Percentiles rank a stretch among this genome's conserved stretches.
Conservation (phyloP, 2,797 vertebrate genomes). For the Gouania willdenowi region DNA sequence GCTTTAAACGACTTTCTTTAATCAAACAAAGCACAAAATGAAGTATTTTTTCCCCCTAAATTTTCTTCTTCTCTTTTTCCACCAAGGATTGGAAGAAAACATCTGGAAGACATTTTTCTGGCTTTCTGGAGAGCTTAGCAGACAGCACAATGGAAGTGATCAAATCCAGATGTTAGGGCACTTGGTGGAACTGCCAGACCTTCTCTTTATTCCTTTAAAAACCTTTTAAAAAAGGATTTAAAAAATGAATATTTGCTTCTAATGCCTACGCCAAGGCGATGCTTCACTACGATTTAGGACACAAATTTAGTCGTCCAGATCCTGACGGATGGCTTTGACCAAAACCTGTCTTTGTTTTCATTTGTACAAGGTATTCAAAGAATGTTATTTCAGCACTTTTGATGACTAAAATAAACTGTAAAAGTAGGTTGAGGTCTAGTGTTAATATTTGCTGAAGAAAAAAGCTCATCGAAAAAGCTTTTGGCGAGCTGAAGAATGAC, state of each 20-base stretch:
- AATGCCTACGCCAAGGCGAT: slow-evolving; percentile 2
- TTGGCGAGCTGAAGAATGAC: slow-evolving; percentile 47
- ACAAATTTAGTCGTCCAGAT: slow-evolving; percentile 8
- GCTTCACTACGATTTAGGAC: slow-evolving; percentile 7
- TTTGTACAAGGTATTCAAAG: slow-evolving; percentile 63
- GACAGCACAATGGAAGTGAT: slow-evolving; percentile 78
- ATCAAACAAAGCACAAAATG: slow-evolving; percentile 38
- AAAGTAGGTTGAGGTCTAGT: slow-evolving; percentile 14
- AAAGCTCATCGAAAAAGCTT: slow-evolving; percentile 8
- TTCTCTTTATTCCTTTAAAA: slow-evolving; percentile 45
- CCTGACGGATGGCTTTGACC: slow-evolving; percentile 26
- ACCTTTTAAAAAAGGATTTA: slow-evolving; percentile 26
- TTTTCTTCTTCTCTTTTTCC: slow-evolving; percentile 62
- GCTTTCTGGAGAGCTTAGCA: slow-evolving; percentile 72
- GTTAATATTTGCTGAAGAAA: slow-evolving; percentile 31
- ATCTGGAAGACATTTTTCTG: slow-evolving; percentile 81
- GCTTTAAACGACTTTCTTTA: slow-evolving; percentile 41
- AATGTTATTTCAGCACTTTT: slow-evolving; percentile 70
- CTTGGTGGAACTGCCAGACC: slow-evolving; percentile 53
- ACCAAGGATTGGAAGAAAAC: slow-evolving; percentile 72
- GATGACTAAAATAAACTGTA: slow-evolving; percentile 43
- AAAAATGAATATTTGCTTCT: slow-evolving; percentile 27
- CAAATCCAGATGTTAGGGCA: slow-evolving; percentile 74
- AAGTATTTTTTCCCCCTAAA: slow-evolving; percentile 68
- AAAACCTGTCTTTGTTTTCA: slow-evolving; percentile 54